Percentiles rank a stretch among this genome's conserved stretches.
Conservation (phyloP, 2,888 invertebrate genomes). For the Gari tellinella region DNA sequence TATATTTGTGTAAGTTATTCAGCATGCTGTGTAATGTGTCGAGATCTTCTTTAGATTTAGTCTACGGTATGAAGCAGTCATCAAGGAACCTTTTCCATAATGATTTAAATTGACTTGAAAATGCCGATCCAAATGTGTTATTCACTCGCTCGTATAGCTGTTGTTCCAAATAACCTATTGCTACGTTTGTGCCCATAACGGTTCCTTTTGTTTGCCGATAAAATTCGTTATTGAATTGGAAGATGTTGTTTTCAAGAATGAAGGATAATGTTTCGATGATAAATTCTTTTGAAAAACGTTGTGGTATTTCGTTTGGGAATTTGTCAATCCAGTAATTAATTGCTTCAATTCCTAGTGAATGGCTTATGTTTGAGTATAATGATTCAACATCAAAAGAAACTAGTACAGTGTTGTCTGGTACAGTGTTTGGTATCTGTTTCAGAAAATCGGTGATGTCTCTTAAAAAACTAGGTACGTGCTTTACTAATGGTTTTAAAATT, state of each 20-base stretch:
- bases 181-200: constrained; percentile 48
- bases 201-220: constrained; percentile 44
- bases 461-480: constrained; percentile 29
- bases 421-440: constrained; percentile 15
- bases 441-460: constrained; percentile 38
- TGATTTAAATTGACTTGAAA: background rate
- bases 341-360: constrained; percentile 28
- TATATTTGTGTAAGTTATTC: constrained; percentile 2
- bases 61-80: constrained; percentile 11
- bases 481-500: constrained; percentile 31
- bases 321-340: constrained; percentile 40
- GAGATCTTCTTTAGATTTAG: background rate
- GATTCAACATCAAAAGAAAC: constrained; percentile 33
- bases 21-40: background rate
- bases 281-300: constrained; percentile 25
- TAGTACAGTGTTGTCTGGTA: constrained; percentile 8
- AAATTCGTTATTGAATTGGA: constrained; percentile 22
- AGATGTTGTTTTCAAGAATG: constrained; percentile 40
- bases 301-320: constrained; percentile 4
- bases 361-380: constrained; percentile 37
- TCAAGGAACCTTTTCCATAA: constrained; percentile 11
- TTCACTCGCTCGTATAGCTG: background rate
- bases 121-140: background rate
- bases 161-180: constrained; percentile 10
- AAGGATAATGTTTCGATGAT: constrained; percentile 19